Conservation (phyloP, 2,113 vertebrate genomes). For the Psophia crepitans region DNA sequence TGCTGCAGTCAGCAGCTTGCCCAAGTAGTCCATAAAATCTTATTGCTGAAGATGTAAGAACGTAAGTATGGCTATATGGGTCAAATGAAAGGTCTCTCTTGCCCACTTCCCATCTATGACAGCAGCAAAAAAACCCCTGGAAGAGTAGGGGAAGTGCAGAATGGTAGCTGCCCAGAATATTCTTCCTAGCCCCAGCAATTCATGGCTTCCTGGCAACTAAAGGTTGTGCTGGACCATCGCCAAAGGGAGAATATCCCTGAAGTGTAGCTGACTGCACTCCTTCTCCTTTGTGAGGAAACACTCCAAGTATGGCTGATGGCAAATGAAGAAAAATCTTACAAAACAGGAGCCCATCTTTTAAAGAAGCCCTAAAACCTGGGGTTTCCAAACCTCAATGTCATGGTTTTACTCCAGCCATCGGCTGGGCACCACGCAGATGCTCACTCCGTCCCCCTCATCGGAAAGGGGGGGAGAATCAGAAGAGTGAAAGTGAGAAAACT, state of each 20-base stretch:
- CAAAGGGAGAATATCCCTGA: neutral
- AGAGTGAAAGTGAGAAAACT: no score
- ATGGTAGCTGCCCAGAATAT: neutral
- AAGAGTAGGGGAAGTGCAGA: neutral
- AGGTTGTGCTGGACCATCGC: neutral
- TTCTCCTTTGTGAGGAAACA: neutral
- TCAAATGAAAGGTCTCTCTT: neutral
- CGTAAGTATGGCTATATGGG: neutral
- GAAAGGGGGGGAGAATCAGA: no score
- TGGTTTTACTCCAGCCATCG: no score
- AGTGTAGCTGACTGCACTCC: neutral
- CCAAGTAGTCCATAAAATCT: neutral
- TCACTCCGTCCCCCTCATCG: no score
- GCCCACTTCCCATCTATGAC: neutral
- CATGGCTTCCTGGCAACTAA: neutral
- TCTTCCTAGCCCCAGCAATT: neutral
- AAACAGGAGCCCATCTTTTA: neutral
- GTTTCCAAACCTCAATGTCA: neutral
- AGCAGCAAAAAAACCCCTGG: neutral
- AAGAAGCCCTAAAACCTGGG: neutral
- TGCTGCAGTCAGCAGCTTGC: neutral
- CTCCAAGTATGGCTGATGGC: neutral
- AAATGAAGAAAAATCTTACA: neutral
- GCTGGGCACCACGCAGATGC: no score
- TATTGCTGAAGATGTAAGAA: neutral